Base-by-base conservation (phyloP, 2,113 vertebrate genomes). In the Elachura formosa region DNA sequence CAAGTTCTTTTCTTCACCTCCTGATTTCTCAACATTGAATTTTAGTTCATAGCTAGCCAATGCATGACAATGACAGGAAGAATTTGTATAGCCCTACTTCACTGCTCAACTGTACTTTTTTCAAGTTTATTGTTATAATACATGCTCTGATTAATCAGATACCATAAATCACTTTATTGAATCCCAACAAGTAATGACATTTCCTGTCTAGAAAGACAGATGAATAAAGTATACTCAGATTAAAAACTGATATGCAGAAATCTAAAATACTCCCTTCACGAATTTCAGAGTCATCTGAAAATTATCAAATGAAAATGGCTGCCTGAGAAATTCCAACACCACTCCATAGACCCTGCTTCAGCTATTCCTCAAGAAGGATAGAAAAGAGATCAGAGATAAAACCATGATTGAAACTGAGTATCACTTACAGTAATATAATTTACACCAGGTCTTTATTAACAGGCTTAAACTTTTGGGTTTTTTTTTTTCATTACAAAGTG, bases 191-290 rank as follows among this genome's bases (percentile, higher is more conserved):
- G 73, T 87, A 78, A 77, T 81, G 56, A 62, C 48, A 83, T 68
- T 90, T 94, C 20, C 48, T 84, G 34, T 66, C 40, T 85, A 63
- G 61, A 94, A 94, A 93, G 41, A 73, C n/a, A 81, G 62, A 92
- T 78, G 10, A 90, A 61, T 89, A 90, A 90, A 78, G 36, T 28
- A 86, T 48, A 77, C 4, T 2, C 14, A 58, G 51, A 91, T 87
- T 68, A 69, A 63, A 89, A 92, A 77, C 23, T 40, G 38, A 61
- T 75, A 71, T 61, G 29, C n/a, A 89, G 55, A 93, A 80, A 85
- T 84, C 29, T 89, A 81, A 78, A 83, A 67, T 41, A 19, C 9
- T 87, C 13, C 24, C 34, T 59, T 76, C 22, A 33, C 54, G 62
- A 88, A 88, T 91, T 86, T 92, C 29, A 61, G 41, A 68, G 40